These are phyloP conservation scores for Sylvicapra grimmia DNA, from an alignment of 2,113 vertebrate genomes.

Conservation along the genomic window DNA sequence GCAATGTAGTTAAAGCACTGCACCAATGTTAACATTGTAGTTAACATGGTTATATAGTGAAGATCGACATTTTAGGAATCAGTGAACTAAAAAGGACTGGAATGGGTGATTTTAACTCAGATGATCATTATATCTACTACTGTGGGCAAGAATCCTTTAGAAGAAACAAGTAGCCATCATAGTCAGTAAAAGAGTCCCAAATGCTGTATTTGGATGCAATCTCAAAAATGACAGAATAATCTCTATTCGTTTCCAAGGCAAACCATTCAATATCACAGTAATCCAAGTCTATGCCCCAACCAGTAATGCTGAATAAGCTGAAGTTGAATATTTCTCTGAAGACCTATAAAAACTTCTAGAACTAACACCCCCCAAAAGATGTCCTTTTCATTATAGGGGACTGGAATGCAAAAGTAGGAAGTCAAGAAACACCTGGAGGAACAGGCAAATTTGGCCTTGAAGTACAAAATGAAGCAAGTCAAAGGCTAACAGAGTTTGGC, in stretches of 20 bases:
- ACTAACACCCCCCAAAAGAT: accelerated
- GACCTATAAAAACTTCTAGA: background rate
- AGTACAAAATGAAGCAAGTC: background rate
- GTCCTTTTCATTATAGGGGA: background rate
- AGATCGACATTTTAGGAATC: background rate
- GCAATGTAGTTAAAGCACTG: background rate
- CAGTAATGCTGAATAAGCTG: background rate
- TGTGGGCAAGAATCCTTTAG: background rate
- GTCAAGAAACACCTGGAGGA: background rate
- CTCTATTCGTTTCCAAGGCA: background rate
- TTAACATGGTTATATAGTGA: background rate
- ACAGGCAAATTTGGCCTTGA: background rate
- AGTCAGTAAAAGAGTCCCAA: background rate
- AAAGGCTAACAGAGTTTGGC: background rate
- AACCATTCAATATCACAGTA: background rate
- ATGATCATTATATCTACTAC: background rate
- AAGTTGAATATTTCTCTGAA: background rate
- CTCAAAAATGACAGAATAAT: background rate
- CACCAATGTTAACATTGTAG: background rate
- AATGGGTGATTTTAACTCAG: background rate
- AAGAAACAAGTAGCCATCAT: background rate
- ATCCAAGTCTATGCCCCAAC: background rate
- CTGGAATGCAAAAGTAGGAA: background rate
- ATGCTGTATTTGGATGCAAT: background rate
- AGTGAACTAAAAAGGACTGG: background rate